Evolutionary conservation across 1,140 invertebrate species (phyloP).

Genomic region (Drosophila ercepeae): DNA sequence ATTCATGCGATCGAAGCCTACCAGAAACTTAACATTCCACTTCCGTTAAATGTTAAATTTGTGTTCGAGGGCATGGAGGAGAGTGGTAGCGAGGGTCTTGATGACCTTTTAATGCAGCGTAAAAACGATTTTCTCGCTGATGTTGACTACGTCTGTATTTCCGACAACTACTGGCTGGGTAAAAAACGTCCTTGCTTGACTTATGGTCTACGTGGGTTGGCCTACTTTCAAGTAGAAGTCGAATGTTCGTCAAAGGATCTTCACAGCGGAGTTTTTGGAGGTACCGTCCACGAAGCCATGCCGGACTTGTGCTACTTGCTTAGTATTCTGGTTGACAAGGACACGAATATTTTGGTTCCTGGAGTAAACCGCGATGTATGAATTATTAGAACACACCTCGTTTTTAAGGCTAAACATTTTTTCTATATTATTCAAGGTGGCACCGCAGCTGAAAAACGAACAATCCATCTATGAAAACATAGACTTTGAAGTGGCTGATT

Average conservation of each 20-base stretch:
- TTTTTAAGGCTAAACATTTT: conserved; percentile 11
- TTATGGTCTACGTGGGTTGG: conserved; percentile 97
- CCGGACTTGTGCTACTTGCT: conserved; percentile 93
- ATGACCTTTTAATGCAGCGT: conserved; percentile 90
- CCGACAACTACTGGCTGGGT: conserved; percentile 99
- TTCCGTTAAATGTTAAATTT: conserved; percentile 98
- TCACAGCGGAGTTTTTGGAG: conserved; percentile 98
- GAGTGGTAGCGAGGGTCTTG: conserved; percentile 96
- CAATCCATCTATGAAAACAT: conserved; percentile 92
- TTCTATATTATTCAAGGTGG: conserved; percentile 48
- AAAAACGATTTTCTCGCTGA: conserved; percentile 92
- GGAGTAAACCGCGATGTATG: conserved; percentile 90
- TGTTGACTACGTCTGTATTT: conserved; percentile 98
- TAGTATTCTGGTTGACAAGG: conserved; percentile 91
- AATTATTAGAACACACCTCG: conserved; percentile 28
- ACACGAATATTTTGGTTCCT: conserved; percentile 93
- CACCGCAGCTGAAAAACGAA: conserved; percentile 89
- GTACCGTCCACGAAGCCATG: conserved; percentile 95
- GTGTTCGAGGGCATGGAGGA: conserved; percentile 99
- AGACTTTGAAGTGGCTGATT: conserved; percentile 95
- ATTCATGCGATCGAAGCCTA: conserved; percentile 96
- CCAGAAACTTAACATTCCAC: conserved; percentile 88
- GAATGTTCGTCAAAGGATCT: conserved; percentile 95
- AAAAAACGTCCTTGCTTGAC: conserved; percentile 98
- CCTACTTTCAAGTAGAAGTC: conserved; percentile 96